Percentiles rank a stretch among this genome's conserved stretches.
phyloP scores from a whole-genome alignment of 2,797 vertebrate species.

The Melanogrammus aeglefinus region DNA sequence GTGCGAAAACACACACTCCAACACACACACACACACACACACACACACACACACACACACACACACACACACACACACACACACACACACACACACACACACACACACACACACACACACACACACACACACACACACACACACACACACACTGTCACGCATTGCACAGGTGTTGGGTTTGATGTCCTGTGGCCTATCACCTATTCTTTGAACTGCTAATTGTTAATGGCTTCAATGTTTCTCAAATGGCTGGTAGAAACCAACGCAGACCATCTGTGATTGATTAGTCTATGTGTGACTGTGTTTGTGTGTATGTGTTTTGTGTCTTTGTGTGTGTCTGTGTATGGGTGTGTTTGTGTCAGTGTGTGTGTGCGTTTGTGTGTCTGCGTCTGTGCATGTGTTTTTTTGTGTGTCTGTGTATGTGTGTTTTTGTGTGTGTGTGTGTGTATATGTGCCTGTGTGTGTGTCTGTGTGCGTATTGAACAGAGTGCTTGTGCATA shows the following conservation, averaged over 20 bases:
- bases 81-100: conserved; percentile 21
- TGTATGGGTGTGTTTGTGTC: background rate
- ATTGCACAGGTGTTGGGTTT: conserved; percentile 22
- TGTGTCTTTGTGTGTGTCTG: background rate
- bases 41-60: conserved; percentile 9
- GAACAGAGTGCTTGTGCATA: conserved; percentile 1
- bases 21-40: conserved; percentile 24
- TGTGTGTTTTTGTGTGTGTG: conserved; percentile 9
- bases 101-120: conserved; percentile 30
- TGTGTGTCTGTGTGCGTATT: background rate
- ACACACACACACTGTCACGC: background rate
- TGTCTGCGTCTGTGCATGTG: conserved; percentile 10
- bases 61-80: no score
- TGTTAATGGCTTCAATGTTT: conserved; percentile 57
- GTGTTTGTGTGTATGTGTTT: background rate
- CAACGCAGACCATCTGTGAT: conserved; percentile 43
- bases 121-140: conserved; percentile 1
- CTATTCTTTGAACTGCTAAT: conserved; percentile 54
- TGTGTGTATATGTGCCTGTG: background rate
- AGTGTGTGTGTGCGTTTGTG: conserved; percentile 3
- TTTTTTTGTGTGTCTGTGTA: conserved; percentile 4
- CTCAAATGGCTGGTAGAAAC: conserved; percentile 33
- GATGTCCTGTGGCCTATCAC: conserved; percentile 24
- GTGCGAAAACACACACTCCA: conserved; percentile 52
- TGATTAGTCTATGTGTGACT: conserved; percentile 32